phyloP scores from a whole-genome alignment of 2,113 vertebrate species.

The Marmota monax region DNA sequence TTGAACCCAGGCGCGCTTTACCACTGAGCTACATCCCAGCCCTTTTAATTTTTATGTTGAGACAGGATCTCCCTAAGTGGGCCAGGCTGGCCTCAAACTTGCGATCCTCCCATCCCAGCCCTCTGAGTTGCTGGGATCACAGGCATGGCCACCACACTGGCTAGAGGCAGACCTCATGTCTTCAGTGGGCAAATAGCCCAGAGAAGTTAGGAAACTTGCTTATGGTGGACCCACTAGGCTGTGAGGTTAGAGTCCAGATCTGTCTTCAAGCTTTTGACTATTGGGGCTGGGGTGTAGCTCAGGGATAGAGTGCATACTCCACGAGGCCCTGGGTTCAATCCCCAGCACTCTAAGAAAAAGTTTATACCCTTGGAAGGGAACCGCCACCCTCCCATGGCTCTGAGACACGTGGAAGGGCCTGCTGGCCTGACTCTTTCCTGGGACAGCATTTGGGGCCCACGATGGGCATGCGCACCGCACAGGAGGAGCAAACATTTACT shows the following conservation, averaged over 20 bases:
- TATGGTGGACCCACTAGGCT: neutral
- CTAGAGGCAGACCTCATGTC: neutral
- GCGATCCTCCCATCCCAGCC: too few relatives aligned
- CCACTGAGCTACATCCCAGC: too few relatives aligned
- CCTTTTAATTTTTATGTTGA: too few relatives aligned
- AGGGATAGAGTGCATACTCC: too few relatives aligned
- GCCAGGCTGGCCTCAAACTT: too few relatives aligned
- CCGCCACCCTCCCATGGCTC: neutral
- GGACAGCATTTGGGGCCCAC: neutral
- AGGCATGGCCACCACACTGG: too few relatives aligned
- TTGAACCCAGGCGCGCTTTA: too few relatives aligned
- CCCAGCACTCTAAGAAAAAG: neutral
- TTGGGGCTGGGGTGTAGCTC: neutral
- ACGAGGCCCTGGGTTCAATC: neutral
- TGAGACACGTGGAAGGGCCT: neutral
- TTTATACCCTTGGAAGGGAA: neutral
- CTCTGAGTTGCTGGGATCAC: too few relatives aligned
- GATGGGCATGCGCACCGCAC: neutral
- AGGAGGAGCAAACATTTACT: neutral
- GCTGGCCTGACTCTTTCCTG: neutral
- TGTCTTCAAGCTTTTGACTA: neutral
- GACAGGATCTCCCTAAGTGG: too few relatives aligned
- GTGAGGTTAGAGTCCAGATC: neutral
- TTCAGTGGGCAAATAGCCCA: neutral
- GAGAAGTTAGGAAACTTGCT: constrained; percentile 38